Conservation (phyloP, 2,113 vertebrate genomes). For the Meles meles region DNA sequence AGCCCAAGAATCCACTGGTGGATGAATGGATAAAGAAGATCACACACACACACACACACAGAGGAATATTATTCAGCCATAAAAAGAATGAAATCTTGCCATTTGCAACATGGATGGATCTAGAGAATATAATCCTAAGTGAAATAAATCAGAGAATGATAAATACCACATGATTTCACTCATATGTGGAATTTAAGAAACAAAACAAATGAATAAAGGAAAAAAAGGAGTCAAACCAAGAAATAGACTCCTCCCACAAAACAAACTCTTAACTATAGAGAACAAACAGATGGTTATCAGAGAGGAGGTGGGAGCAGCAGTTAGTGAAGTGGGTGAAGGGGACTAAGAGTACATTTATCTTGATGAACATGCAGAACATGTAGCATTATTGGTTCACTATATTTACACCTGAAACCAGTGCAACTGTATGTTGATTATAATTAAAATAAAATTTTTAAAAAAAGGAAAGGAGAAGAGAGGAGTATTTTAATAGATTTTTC, state of each 20-base stretch:
- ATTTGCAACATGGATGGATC: no score
- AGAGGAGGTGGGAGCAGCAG: not conserved
- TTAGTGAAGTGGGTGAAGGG: not conserved
- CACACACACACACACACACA: no score
- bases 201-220: not conserved
- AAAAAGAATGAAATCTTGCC: no score
- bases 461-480: not conserved
- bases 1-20: no score
- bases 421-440: not conserved
- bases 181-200: not conserved
- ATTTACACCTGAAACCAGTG: not conserved
- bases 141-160: no score
- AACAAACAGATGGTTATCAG: not conserved
- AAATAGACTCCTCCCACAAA: not conserved
- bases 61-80: no score
- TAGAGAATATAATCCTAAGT: no score
- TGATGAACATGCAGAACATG: not conserved
- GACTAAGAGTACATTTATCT: not conserved
- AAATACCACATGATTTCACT: not conserved
- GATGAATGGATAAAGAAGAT: no score
- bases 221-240: not conserved
- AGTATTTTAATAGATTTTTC: not conserved
- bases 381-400: not conserved
- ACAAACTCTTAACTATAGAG: not conserved
- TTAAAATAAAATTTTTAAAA: not conserved